These are phyloP conservation scores for Drosophila aff. DNA, from an alignment of 1,140 invertebrate genomes.

Conservation along the genomic window DNA sequence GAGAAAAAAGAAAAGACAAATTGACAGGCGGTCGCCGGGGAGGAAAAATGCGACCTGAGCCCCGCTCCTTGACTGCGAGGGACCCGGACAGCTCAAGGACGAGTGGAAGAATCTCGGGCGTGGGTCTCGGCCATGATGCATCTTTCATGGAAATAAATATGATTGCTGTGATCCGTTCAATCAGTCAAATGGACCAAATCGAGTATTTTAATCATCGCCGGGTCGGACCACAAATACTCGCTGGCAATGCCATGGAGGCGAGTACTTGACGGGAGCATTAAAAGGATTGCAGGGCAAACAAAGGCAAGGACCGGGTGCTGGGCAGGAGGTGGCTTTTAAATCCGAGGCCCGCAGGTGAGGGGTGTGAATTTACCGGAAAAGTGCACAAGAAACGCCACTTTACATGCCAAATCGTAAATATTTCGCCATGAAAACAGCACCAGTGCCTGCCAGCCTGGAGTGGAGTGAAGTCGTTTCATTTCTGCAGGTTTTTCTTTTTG, in stretches of 20 bases:
- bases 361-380: constrained; percentile 68
- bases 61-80: constrained; percentile 5
- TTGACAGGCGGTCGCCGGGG: constrained; percentile 55
- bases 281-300: constrained; percentile 72
- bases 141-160: constrained; percentile 66
- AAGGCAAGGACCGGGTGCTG: constrained; percentile 35
- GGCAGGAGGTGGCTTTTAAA: constrained; percentile 63
- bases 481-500: constrained; percentile 16
- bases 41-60: constrained; percentile 25
- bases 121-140: constrained; percentile 8
- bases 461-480: constrained; percentile 41
- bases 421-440: constrained; percentile 76
- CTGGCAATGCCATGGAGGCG: constrained; percentile 24
- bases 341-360: constrained; percentile 22
- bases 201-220: constrained; percentile 45
- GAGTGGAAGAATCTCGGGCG: not conserved
- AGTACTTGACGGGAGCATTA: constrained; percentile 67
- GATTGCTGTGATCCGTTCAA: constrained; percentile 56
- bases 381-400: constrained; percentile 80
- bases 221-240: constrained; percentile 20
- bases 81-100: constrained; percentile 22
- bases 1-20: constrained; percentile 59
- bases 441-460: constrained; percentile 24
- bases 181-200: constrained; percentile 58
- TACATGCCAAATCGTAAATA: constrained; percentile 82